Percentiles rank a stretch among this genome's conserved stretches.
Conservation (phyloP, 1,140 invertebrate species). For the Caenorhabditis tropicalis region DNA sequence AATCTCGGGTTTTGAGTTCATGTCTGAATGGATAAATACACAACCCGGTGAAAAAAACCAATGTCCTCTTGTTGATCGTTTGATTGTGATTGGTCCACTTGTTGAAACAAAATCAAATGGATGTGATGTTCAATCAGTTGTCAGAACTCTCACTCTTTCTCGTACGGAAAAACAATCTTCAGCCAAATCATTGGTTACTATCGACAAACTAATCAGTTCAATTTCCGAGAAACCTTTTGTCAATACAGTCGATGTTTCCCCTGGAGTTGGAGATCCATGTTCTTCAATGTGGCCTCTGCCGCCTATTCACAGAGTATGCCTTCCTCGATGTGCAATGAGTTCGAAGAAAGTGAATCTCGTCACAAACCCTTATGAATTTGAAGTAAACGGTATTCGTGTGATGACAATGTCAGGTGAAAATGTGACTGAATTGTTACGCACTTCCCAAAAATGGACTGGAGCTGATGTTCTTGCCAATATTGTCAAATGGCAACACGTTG, state of each 20-base stretch:
- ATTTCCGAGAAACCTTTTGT: not conserved
- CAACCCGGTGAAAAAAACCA: not conserved
- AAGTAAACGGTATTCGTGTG: conserved; percentile 13
- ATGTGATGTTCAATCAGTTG: conserved; percentile 31
- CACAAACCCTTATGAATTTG: conserved; percentile 46
- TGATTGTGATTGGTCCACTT: not conserved
- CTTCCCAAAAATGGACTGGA: not conserved
- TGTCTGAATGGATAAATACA: conserved; percentile 1
- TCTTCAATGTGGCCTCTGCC: conserved; percentile 42
- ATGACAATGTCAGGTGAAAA: conserved; percentile 48
- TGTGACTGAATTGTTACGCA: conserved; percentile 14
- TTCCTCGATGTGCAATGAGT: not conserved
- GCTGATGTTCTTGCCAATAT: conserved; percentile 27
- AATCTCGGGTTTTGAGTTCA: conserved; percentile 6
- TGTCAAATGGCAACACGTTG: conserved; percentile 48
- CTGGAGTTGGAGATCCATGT: conserved; percentile 41
- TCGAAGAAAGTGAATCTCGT: conserved; percentile 45
- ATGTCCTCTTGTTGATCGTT: not conserved
- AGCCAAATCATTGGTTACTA: not conserved
- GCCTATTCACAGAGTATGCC: conserved; percentile 42
- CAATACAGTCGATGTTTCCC: conserved; percentile 34
- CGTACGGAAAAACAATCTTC: conserved; percentile 6
- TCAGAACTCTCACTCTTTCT: conserved; percentile 15
- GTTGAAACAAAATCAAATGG: conserved; percentile 13
- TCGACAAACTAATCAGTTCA: not conserved